phyloP scores from a whole-genome alignment of 92 coral and sea anemone species.

The Metridium senile region DNA sequence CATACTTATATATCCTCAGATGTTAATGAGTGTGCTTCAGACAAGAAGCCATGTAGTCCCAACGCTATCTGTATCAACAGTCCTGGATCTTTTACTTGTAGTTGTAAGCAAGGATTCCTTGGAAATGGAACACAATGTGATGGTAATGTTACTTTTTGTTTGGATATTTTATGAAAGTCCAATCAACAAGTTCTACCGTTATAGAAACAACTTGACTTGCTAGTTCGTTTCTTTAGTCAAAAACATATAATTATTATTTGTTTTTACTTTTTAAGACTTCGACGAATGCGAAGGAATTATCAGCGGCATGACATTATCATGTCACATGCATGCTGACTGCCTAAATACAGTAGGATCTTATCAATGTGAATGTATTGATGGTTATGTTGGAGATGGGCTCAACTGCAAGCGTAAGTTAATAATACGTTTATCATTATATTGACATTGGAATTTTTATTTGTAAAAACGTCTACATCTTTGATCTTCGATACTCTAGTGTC shows the following conservation, averaged over 20 bases:
- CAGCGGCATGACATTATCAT: too few species aligned
- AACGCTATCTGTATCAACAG: constrained; percentile 56
- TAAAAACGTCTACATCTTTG: background rate
- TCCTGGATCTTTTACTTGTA: constrained; percentile 52
- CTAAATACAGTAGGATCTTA: constrained; percentile 44
- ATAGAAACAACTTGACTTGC: too few species aligned
- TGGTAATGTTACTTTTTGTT: constrained; percentile 25
- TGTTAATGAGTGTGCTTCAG: constrained; percentile 67
- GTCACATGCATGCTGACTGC: constrained; percentile 16
- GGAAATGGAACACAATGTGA: constrained; percentile 61
- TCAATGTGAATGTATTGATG: constrained; percentile 1
- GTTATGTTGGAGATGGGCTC: background rate
- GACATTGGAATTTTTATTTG: too few species aligned
- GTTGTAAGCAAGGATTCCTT: constrained; percentile 56
- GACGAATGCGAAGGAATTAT: background rate
- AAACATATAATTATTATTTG: background rate
- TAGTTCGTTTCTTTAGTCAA: too few species aligned
- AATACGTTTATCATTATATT: background rate
- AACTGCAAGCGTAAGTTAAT: background rate
- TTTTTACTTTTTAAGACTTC: background rate
- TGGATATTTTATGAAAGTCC: background rate
- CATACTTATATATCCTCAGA: too few species aligned
- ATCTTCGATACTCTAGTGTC: too few species aligned
- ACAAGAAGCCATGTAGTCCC: constrained; percentile 44
- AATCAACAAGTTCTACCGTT: too few species aligned